phyloP scores from a whole-genome alignment of 2,113 vertebrate genomes.

The Dermatemys mawii region DNA sequence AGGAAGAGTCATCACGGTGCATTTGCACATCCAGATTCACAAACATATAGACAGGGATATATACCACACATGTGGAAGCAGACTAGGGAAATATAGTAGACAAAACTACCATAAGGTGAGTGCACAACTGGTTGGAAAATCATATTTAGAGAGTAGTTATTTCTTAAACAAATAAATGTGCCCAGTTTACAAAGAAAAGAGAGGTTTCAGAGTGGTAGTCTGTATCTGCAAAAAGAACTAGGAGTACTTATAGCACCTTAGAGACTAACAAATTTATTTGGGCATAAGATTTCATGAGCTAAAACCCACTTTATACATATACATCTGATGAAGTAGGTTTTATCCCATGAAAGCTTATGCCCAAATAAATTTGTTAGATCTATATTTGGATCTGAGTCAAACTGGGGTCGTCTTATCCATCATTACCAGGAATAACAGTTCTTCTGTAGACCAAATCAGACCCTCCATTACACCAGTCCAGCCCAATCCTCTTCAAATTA shows the following conservation, averaged over 20 bases:
- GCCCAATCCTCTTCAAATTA: slow-evolving; percentile 24
- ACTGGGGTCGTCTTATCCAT: slow-evolving; percentile 6
- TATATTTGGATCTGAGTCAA: slow-evolving; percentile 27
- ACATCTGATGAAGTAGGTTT: too few species aligned
- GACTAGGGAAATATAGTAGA: too few species aligned
- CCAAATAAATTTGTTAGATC: too few species aligned
- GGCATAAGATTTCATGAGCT: too few species aligned
- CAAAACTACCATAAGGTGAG: too few species aligned
- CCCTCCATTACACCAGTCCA: slow-evolving; percentile 14
- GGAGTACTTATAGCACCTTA: too few species aligned
- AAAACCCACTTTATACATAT: too few species aligned
- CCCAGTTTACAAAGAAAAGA: background rate
- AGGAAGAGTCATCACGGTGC: background rate
- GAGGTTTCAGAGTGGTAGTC: too few species aligned
- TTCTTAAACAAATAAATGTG: slow-evolving; percentile 16
- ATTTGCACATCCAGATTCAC: background rate
- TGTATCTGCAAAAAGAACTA: too few species aligned
- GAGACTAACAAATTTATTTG: too few species aligned
- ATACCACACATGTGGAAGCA: background rate
- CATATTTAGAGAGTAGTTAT: background rate
- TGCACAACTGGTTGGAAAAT: too few species aligned
- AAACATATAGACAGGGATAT: background rate
- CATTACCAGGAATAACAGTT: slow-evolving; percentile 54
- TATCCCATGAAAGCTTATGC: too few species aligned
- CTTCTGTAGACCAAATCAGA: slow-evolving; percentile 45